Conservation (phyloP, 2,888 invertebrate species). For the Melikaiella ostensackeni region DNA sequence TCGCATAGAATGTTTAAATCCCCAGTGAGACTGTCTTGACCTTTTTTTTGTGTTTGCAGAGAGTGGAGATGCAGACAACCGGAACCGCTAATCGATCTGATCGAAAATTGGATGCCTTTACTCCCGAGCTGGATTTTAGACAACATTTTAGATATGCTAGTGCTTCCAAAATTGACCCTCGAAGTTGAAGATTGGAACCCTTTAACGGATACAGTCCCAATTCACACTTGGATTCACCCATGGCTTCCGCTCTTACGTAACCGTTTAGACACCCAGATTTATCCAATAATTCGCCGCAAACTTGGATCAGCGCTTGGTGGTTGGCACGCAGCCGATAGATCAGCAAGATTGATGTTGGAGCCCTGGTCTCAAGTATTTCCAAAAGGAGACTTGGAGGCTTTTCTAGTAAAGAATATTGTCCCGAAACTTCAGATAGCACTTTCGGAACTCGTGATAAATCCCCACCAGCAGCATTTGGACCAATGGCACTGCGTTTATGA, state of each 20-base stretch:
- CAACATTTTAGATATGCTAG: slow-evolving; percentile 88
- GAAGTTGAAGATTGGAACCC: slow-evolving; percentile 97
- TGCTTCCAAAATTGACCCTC: slow-evolving; percentile 85
- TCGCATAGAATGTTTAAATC: slow-evolving; percentile 11
- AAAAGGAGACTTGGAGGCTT: slow-evolving; percentile 87
- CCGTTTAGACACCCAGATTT: slow-evolving; percentile 82
- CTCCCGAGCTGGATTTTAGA: slow-evolving; percentile 91
- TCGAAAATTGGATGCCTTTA: slow-evolving; percentile 89
- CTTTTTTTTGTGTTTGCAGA: slow-evolving; percentile 74
- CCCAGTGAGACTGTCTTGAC: slow-evolving; percentile 34
- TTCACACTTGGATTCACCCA: slow-evolving; percentile 98
- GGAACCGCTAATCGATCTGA: slow-evolving; percentile 86
- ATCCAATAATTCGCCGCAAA: slow-evolving; percentile 95
- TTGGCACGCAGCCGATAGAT: slow-evolving; percentile 97
- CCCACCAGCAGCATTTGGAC: slow-evolving; percentile 87
- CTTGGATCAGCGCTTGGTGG: slow-evolving; percentile 91
- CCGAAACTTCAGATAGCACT: slow-evolving; percentile 88
- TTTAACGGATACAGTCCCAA: slow-evolving; percentile 94
- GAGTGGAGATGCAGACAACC: slow-evolving; percentile 91
- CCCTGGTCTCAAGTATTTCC: slow-evolving; percentile 93
- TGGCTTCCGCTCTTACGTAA: slow-evolving; percentile 93
- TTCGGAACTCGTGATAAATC: slow-evolving; percentile 84
- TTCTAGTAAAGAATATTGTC: slow-evolving; percentile 91
- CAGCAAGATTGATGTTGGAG: slow-evolving; percentile 92
- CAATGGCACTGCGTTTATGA: slow-evolving; percentile 97